A percentile compares a stretch with the other conserved stretches of the same genome.
phyloP scores from a whole-genome alignment of 2,113 vertebrate genomes.

The Cebidichthys violaceus region DNA sequence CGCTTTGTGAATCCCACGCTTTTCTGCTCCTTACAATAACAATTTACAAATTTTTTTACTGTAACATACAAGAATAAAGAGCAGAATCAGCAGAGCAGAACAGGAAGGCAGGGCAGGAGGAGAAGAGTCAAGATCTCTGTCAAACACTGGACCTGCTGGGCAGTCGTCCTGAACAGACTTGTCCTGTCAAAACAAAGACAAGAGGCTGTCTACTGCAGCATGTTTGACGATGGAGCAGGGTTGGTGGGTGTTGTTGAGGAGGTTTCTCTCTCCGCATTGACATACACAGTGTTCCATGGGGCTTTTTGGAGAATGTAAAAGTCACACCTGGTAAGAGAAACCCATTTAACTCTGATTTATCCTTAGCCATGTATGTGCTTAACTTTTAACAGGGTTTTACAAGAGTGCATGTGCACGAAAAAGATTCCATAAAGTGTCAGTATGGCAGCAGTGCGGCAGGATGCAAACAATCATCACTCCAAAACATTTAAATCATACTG shows the following conservation, averaged over 20 bases:
- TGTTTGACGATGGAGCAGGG: conserved; percentile 14
- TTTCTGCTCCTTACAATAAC: too few relatives aligned
- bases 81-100: conserved; percentile 10
- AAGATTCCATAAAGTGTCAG: background rate
- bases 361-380: background rate
- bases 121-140: background rate
- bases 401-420: too few relatives aligned
- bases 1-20: background rate
- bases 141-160: conserved; percentile 30
- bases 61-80: background rate
- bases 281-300: background rate
- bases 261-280: conserved; percentile 1
- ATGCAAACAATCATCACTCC: background rate
- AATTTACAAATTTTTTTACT: background rate
- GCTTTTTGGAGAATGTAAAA: background rate
- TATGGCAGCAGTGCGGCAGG: background rate
- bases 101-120: conserved; percentile 13
- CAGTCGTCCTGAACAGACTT: conserved; percentile 51
- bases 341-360: background rate
- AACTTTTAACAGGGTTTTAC: background rate
- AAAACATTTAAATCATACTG: background rate
- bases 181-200: conserved; percentile 57
- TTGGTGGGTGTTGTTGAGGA: background rate
- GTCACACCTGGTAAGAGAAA: background rate
- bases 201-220: conserved; percentile 10